These are phyloP conservation scores for Gibbula magus DNA, from an alignment of 2,888 invertebrate species.

Conservation along the genomic window DNA sequence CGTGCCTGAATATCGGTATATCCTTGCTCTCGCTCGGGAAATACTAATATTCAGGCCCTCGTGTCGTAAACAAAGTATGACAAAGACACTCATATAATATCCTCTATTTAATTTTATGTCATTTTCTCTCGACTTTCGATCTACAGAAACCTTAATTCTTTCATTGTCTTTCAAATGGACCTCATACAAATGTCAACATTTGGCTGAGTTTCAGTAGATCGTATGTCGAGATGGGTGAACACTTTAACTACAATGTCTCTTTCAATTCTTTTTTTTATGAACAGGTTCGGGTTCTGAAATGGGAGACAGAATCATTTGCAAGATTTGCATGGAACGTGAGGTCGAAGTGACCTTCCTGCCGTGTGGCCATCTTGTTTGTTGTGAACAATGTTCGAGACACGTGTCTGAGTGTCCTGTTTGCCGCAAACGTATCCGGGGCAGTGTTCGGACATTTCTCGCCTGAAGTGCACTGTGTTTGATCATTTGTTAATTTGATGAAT, in stretches of 20 bases:
- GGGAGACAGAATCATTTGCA: conserved; percentile 30
- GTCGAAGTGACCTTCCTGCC: conserved; percentile 36
- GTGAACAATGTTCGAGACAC: conserved; percentile 21
- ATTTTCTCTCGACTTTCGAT: too few relatives aligned
- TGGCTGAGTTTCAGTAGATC: too few relatives aligned
- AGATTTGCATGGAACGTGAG: conserved; percentile 36
- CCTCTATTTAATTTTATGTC: too few relatives aligned
- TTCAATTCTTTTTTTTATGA: not conserved
- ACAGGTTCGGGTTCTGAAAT: not conserved
- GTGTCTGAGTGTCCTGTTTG: conserved; percentile 32
- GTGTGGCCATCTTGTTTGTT: conserved; percentile 37
- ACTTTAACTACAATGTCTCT: not conserved
- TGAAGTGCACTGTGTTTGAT: not conserved
- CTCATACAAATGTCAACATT: too few relatives aligned
- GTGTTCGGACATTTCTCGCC: conserved; percentile 31
- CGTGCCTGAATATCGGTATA: too few relatives aligned
- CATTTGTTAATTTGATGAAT: too few relatives aligned
- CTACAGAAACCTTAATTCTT: too few relatives aligned
- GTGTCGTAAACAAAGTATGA: too few relatives aligned
- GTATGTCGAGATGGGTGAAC: not conserved
- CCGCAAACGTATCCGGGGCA: conserved; percentile 21
- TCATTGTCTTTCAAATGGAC: too few relatives aligned
- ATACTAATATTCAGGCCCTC: too few relatives aligned
- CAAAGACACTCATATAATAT: too few relatives aligned
- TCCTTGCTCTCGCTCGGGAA: too few relatives aligned